A percentile compares a stretch with the other conserved stretches of the same genome.
Evolutionary conservation across 30 jellyfish, hydroid and myxozoan species (phyloP).

Genomic region (Phacellophora camtschatica): DNA sequence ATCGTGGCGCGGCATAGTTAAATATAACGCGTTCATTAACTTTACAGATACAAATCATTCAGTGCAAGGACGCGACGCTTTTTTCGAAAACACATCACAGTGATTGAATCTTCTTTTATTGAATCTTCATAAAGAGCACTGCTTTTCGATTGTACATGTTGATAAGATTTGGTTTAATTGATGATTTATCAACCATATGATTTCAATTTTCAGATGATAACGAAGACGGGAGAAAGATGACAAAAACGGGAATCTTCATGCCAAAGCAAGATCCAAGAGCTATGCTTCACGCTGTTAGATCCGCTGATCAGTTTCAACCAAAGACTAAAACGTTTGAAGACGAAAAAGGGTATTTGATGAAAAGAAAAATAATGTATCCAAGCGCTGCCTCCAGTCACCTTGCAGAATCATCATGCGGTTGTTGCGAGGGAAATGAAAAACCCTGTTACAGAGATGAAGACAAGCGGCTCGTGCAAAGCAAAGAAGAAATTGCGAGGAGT

Average conservation of each 20-base stretch:
- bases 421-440: not conserved
- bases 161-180: too few species aligned
- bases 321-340: not conserved
- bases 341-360: not conserved
- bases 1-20: too few species aligned
- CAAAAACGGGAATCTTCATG: slow-evolving; percentile 45
- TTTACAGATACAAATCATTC: too few species aligned
- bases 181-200: not conserved
- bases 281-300: not conserved
- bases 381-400: not conserved
- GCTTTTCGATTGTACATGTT: too few species aligned
- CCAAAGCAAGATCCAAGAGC: not conserved
- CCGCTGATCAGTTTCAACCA: not conserved
- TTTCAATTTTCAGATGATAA: not conserved
- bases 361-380: not conserved
- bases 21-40: too few species aligned
- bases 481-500: too few species aligned
- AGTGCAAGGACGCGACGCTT: not conserved
- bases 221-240: not conserved
- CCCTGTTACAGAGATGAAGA: not conserved
- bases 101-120: not conserved
- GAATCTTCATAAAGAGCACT: not conserved
- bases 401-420: not conserved
- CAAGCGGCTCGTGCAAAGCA: not conserved
- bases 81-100: not conserved